Base-by-base conservation (phyloP, 1,140 invertebrate genomes). In the Agrilus planipennis region DNA sequence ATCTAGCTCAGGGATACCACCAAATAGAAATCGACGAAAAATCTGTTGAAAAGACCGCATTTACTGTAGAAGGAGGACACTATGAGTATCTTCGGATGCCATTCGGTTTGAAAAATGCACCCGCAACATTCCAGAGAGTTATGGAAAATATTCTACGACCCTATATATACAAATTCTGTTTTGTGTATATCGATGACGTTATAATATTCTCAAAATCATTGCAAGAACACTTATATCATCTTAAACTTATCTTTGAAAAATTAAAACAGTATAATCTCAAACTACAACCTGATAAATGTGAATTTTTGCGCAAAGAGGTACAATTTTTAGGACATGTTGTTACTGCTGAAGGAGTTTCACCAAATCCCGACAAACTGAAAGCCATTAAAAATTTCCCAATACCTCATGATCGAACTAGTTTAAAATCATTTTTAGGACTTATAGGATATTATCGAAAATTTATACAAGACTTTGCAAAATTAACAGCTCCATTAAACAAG, bases 1-100 rank as follows among this genome's bases (percentile, higher is more conserved):
- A 61, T 51, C 39, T 68, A 16, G 53, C 49, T 0, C 54, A 47
- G 31, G 70, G 68, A 3, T 72, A 63, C 49, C 62, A 56, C 1
- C 68, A 73, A 51, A 49, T 53, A n/a, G 15, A 52, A 34, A 46
- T 54, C 28, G 12, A 44, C 22, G 16, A 34, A 49, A 39, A 55
- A 2, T 53, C 58, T 38, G 42, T 18, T 9, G 27, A 49, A 0
- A 68, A 67, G 34, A 42, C 41, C 1, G 41, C 40, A 11, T 46
- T 46, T 31, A 27, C 6, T 11, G 19, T n/a, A 22, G 25, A 28
- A 21, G 18, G 28, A 21, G 32, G 28, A 4, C 29, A 43, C 23
- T 46, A 37, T 19, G 44, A 46, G 27, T 42, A 23, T 32, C 17
- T 34, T 10, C 16, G 19, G 3, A 22, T 37, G 34, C 34, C 34